Base-by-base conservation (phyloP, 1,140 invertebrate genomes). In the Lanistes nyassanus region DNA sequence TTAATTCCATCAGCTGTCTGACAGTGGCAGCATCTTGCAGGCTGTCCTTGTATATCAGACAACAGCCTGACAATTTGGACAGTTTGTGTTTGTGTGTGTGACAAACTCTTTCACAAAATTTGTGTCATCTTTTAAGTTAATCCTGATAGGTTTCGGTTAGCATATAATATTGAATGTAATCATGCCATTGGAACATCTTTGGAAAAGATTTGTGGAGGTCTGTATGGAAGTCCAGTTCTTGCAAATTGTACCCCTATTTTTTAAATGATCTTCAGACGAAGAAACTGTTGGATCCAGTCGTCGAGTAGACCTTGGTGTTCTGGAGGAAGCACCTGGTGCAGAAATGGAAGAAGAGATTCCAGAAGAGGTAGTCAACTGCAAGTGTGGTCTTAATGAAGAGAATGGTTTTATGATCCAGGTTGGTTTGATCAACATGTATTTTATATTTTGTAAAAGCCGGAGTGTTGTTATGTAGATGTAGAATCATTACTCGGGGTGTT, bases 361-460 rank as follows among this genome's bases (percentile, higher is more conserved):
- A 37, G 86, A 89, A 83, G 95, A 97, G 90, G 93, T 97, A 70
- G 95, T 97, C 69, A 95, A 96, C 88, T 97, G 96, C 87, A 92
- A 93, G 34, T 97, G 95, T 92, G 92, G 92, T 19, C 90, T 92
- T 82, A 92, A 92, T 77, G 96, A 97, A 89, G 96, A 98, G 89
- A 96, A 97, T 87, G 96, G 96, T 7, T 68, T 83, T 11, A 83
- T 84, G 83, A 84, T 83, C 29, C 83, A 84, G 82, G 83, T 83
- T 51, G 56, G 47, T 9, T 21, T 21, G 58, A 37, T 26, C 2
- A 16, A 6, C 3, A 36, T 39, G 13, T 36, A n/a, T 39, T 21
- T 66, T 39, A 51, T 53, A 13, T 53, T 11, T 13, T 53, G 51
- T 11, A 13, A 53, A 53, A 23, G 13, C 13, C 23, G 51, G 23